Evolutionary conservation across 2,888 invertebrate genomes (phyloP).

Genomic region (Leucania comma): DNA sequence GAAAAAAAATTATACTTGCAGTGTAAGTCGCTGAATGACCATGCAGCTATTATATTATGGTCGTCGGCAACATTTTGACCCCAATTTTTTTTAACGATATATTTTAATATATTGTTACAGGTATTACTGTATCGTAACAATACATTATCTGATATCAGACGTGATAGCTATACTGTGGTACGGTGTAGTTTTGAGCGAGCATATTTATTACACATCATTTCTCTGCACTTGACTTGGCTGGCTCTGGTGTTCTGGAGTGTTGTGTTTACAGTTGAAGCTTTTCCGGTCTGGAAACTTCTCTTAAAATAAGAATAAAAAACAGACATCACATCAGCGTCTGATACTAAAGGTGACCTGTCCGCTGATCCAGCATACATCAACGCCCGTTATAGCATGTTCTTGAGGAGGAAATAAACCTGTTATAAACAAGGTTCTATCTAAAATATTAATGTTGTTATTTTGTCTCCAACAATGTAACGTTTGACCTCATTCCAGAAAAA

Average conservation of each 20-base stretch:
- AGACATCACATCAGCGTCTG: constrained; percentile 10
- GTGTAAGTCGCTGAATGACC: neutral
- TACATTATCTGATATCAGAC: neutral
- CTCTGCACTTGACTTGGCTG: constrained; percentile 1
- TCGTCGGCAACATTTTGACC: neutral
- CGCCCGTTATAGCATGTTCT: constrained; percentile 32
- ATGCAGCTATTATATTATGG: neutral
- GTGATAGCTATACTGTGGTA: neutral
- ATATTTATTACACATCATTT: constrained; percentile 14
- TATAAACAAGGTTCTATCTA: constrained; percentile 23
- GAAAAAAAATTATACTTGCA: neutral
- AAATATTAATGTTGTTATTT: constrained; percentile 39
- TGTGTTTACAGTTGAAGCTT: constrained; percentile 30
- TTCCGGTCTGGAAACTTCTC: constrained; percentile 15
- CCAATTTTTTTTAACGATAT: neutral
- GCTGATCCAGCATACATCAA: constrained; percentile 17
- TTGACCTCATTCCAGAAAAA: constrained; percentile 53
- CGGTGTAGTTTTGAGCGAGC: neutral
- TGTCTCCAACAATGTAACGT: constrained; percentile 1
- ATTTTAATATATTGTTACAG: too few species aligned
- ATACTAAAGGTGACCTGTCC: constrained; percentile 30
- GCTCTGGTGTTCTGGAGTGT: constrained; percentile 26
- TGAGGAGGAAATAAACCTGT: constrained; percentile 14
- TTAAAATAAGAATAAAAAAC: constrained; percentile 29
- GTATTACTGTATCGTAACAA: too few species aligned